A percentile compares a stretch with the other conserved stretches of the same genome.
These are phyloP conservation scores for Mycetomoellerius zeteki DNA, from an alignment of 1,140 invertebrate genomes.

Conservation along the genomic window DNA sequence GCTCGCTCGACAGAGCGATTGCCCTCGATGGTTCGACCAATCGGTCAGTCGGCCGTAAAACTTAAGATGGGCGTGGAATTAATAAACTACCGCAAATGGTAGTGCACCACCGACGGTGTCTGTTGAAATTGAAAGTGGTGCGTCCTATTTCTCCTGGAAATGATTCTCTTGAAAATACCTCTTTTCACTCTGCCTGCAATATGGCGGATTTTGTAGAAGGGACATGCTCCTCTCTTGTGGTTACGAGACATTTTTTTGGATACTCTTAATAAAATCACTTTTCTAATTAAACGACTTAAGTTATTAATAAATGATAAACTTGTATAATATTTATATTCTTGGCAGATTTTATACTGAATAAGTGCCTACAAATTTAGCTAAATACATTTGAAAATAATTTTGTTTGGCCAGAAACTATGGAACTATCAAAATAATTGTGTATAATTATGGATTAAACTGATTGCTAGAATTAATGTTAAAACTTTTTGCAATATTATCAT, in stretches of 20 bases:
- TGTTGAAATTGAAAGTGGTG: constrained; percentile 64
- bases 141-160: constrained; percentile 69
- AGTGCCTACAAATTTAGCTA: too few relatives aligned
- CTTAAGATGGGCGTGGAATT: constrained; percentile 77
- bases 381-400: too few relatives aligned
- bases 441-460: too few relatives aligned
- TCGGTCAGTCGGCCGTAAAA: constrained; percentile 74
- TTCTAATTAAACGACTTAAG: neutral
- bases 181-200: constrained; percentile 44
- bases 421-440: too few relatives aligned
- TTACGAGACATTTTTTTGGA: neutral
- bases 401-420: too few relatives aligned
- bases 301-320: neutral
- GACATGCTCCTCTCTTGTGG: neutral
- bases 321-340: too few relatives aligned
- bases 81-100: constrained; percentile 80
- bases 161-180: constrained; percentile 69
- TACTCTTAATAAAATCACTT: neutral
- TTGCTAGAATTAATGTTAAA: too few relatives aligned
- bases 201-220: constrained; percentile 25
- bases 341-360: too few relatives aligned
- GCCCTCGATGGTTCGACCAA: constrained; percentile 4
- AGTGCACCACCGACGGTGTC: constrained; percentile 62
- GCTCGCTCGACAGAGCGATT: constrained; percentile 43
- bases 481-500: too few relatives aligned